Base-by-base conservation (phyloP, 2,113 vertebrate species). In the Rhinolophus ferrumequinum region DNA sequence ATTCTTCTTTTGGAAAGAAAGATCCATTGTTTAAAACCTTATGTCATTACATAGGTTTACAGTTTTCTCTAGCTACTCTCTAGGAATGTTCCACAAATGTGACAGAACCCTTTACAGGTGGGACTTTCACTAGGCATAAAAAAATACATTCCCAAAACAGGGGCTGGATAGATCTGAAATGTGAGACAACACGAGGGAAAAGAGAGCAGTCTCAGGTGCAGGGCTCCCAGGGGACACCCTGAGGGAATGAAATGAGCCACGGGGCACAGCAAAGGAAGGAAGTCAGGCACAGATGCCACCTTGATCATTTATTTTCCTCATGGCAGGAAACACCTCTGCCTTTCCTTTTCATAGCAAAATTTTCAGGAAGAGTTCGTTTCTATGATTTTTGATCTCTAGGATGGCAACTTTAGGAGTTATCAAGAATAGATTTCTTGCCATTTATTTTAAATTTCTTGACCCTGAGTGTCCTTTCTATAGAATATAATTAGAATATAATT, bases 401-500 rank as follows among this genome's bases (percentile, higher is more conserved):
- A 47, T 38, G 56, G 30, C 12, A 89, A 77, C 26, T 79, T 81
- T 30, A 30, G 38, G 47, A 67, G 85, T 35, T 15, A 13, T 69
- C 22, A 84, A 67, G 60, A 91, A 91, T 22, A 77, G 12, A 79
- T n/a, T 56, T 52, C 56, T 93, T 80, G 33, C 15, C 18, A 13
- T 89, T 92, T 72, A 79, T 76, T 97, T 90, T 66, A 88, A 62
- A 67, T 58, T 67, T 91, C 41, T 91, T 75, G 41, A 88, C 16
- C 14, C 11, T 13, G 44, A 41, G n/a, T 67, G 16, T 80, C 93
- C 19, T n/a, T 83, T 54, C 28, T 56, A 64, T n/a, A 50, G 47
- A 50, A 50, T 44, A 44, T 87, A 54, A 89, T 88, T 92, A 26
- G 66, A 86, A 69, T 62, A 67, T 19, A 94, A 75, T 77, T 72